A percentile compares a stretch with the other conserved stretches of the same genome.
Evolutionary conservation across 2,113 vertebrate species (phyloP).

Genomic region (Macquaria australasica): DNA sequence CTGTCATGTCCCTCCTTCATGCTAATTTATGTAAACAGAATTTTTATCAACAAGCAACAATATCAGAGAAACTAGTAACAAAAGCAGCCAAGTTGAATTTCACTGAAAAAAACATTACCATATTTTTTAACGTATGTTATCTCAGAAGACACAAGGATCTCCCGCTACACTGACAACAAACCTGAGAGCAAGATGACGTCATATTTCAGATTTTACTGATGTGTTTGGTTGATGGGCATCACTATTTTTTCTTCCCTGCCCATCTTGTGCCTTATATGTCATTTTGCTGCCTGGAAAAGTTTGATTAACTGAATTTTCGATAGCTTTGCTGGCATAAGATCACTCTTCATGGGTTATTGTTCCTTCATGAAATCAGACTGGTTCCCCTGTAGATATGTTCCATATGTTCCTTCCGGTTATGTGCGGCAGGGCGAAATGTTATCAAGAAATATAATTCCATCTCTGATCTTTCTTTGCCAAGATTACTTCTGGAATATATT

Average conservation of each 20-base stretch:
- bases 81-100: neutral
- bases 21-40: neutral
- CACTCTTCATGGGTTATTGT: neutral
- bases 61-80: neutral
- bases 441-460: neutral
- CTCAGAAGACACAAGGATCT: neutral
- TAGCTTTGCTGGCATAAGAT: neutral
- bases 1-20: neutral
- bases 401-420: too few species aligned
- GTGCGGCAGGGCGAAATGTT: too few species aligned
- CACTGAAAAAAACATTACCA: neutral
- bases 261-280: neutral
- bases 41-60: too few species aligned
- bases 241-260: neutral
- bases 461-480: neutral
- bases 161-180: neutral
- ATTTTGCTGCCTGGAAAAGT: neutral
- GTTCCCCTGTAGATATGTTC: neutral
- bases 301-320: neutral
- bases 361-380: neutral
- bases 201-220: too few species aligned
- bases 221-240: neutral
- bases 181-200: neutral
- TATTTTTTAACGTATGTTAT: neutral
- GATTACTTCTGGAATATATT: neutral